Conservation (phyloP, 2,113 vertebrate species). For the Ceyx cyanopectus region DNA sequence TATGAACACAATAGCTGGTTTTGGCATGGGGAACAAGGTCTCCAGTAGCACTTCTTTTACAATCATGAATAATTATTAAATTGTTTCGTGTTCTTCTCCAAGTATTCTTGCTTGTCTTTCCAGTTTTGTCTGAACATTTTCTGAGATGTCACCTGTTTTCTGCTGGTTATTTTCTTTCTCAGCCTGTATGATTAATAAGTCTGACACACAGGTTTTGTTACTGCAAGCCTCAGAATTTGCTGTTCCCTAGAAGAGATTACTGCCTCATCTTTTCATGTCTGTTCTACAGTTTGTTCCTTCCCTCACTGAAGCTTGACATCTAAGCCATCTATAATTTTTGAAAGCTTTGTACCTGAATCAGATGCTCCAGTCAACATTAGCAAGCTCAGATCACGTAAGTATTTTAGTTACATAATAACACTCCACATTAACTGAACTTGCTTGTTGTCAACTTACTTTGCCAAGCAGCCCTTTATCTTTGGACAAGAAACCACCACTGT, state of each 20-base stretch:
- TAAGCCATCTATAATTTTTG: neutral
- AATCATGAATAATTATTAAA: neutral
- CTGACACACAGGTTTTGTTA: neutral
- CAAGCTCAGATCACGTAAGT: neutral
- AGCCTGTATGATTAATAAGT: neutral
- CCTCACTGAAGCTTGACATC: neutral
- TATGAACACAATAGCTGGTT: neutral
- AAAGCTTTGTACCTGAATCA: neutral
- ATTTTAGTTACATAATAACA: neutral
- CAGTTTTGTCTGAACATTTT: neutral
- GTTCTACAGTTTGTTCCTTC: neutral
- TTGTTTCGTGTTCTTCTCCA: neutral
- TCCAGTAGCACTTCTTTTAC: neutral
- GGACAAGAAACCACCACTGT: slow-evolving; percentile 92
- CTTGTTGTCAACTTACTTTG: slow-evolving; percentile 81
- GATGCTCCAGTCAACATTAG: neutral
- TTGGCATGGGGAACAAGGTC: neutral
- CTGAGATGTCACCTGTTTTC: neutral
- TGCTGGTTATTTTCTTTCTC: neutral
- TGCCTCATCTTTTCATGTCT: neutral
- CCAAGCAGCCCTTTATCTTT: slow-evolving; percentile 97
- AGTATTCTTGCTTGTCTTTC: neutral
- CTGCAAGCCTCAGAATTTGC: neutral
- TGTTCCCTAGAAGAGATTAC: neutral
- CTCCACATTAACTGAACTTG: neutral